Base-by-base conservation (phyloP, 1,140 invertebrate genomes). In the Sarcophaga peregrina region DNA sequence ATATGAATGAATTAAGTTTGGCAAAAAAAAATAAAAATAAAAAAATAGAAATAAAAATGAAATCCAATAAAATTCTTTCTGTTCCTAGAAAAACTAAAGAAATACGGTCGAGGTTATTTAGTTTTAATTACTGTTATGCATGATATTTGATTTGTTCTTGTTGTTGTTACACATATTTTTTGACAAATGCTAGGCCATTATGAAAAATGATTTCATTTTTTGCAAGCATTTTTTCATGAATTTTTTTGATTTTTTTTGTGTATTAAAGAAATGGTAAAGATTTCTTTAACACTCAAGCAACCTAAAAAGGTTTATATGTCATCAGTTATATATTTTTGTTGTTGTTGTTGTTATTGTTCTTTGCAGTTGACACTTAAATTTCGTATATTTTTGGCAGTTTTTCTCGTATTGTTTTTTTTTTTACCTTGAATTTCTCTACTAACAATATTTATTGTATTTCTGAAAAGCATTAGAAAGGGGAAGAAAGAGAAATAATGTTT, bases 161-260 rank as follows among this genome's bases (percentile, higher is more conserved):
- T 37, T 37, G 25, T 37, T 37, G 25, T 37, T 4, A 2, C 25
- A 37, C 25, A 37, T 37, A 37, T 37, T 37, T 37, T 37, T 37
- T 37, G 25, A 37, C 25, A 37, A 37, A 37, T 37, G 25, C 25
- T 58, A 6, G n/a, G n/a, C 13, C 6, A 68, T 37, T 17, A 68
- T 68, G 62, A 25, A 68, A 68, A 68, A 68, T 25, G n/a, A 68
- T 68, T 68, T 68, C 62, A 68, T 68, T 68, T 68, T 68, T 68
- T 68, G 62, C 9, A 68, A 20, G 17, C 25, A 37, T 37, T 37
- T 37, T 37, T 37, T 37, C 25, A 37, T 37, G 25, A 37, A 4
- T 68, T 17, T 20, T 68, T 20, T 68, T 4, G 6, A 20, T 25
- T 68, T 68, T 68, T 68, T 68, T 25, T 68, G 7, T 68, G 17